phyloP scores from a whole-genome alignment of 2,797 vertebrate genomes.

The Crypturellus tataupa region DNA sequence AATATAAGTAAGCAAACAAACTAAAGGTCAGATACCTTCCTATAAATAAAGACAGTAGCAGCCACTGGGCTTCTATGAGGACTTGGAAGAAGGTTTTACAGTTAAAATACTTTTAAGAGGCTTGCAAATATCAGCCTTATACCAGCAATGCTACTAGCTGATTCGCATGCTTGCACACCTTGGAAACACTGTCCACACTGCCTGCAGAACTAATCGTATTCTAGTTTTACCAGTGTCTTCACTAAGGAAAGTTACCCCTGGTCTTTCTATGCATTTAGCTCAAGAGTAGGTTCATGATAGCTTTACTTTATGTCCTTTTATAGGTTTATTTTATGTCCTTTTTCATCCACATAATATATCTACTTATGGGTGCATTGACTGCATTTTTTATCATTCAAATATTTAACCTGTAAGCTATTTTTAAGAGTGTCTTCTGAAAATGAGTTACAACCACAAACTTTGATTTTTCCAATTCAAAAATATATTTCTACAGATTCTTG shows the following conservation, averaged over 20 bases:
- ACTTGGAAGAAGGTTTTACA: neutral
- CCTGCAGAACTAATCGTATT: neutral
- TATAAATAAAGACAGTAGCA: neutral
- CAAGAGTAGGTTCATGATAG: neutral
- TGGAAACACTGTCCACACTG: neutral
- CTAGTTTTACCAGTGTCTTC: neutral
- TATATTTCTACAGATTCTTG: neutral
- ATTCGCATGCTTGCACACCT: neutral
- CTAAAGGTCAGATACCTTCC: neutral
- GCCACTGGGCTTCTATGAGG: rapidly evolving
- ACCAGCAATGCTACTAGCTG: neutral
- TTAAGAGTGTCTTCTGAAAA: neutral
- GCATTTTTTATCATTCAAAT: neutral
- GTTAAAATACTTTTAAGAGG: neutral
- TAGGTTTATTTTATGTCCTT: neutral
- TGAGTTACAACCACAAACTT: neutral
- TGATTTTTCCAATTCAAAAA: neutral
- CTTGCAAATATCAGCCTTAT: neutral
- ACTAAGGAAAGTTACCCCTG: neutral
- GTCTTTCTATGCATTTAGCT: neutral
- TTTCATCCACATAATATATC: neutral
- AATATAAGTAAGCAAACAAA: neutral
- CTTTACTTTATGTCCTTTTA: neutral
- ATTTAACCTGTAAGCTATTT: neutral
- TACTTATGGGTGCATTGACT: neutral